Base-by-base conservation (phyloP, 2,888 invertebrate species). In the Chrysodeixis includens region DNA sequence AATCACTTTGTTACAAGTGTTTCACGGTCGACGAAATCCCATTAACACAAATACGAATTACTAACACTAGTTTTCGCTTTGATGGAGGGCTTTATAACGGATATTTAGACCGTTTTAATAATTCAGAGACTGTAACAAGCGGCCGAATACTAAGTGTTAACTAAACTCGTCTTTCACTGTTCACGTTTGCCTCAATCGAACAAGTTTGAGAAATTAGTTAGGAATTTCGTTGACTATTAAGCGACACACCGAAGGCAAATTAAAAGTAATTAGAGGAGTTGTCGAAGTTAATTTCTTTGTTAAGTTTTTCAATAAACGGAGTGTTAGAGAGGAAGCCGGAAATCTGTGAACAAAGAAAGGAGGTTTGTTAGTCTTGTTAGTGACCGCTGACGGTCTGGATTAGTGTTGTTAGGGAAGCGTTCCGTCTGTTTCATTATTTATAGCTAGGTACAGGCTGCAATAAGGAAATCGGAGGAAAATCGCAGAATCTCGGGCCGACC, bases 321-420 rank as follows among this genome's bases (percentile, higher is more conserved):
- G 86, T 82, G 86, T 87, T 87, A 88, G 62, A 80, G 81, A 73
- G 82, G 78, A 84, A 82, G 82, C 86, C 79, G 86, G 86, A 70
- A 82, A 92, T 90, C 94, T 95, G 94, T 81, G 92, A 84, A 95
- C 94, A 95, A 95, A 93, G 91, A 92, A 90, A 93, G 75, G 78
- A 75, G 72, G 86, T 63, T 84, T 88, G 93, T 94, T 93, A 94
- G 92, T 92, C 79, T 75, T 88, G 89, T 93, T 92, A 93, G 91
- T 88, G 66, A 84, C 74, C 66, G 73, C 68, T 78, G 79, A 81
- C 69, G 72, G 75, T 71, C 68, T 74, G 70, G 84, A 88, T 89
- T 89, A 88, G 88, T 89, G 81, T 83, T 83, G 86, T 88, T 88
- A 88, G 82, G 59, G 44, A 67, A 66, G 69, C 66, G 55, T 55